phyloP scores from a whole-genome alignment of 2,113 vertebrate genomes.

The Seriola rivoliana region DNA sequence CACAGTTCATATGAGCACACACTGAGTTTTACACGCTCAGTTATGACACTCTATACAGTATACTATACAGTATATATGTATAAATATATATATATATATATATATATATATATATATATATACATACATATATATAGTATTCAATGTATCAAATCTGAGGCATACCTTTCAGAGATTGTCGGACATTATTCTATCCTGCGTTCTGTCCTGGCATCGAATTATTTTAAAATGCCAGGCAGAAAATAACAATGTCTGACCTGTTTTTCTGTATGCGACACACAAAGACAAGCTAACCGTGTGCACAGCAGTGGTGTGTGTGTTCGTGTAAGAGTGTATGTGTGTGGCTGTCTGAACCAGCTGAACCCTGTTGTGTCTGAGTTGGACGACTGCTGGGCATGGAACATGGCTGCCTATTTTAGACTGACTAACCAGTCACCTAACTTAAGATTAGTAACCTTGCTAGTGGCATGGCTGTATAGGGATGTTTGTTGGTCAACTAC shows the following conservation, averaged over 20 bases:
- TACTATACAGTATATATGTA: too few relatives aligned
- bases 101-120: too few relatives aligned
- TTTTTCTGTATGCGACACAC: constrained; percentile 30
- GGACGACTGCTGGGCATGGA: background rate
- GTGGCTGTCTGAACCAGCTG: constrained; percentile 11
- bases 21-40: background rate
- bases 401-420: constrained; percentile 11
- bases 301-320: constrained; percentile 25
- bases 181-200: background rate
- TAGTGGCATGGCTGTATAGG: background rate
- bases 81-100: too few relatives aligned
- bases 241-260: constrained; percentile 34
- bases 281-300: constrained; percentile 31
- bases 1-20: constrained; percentile 18
- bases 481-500: background rate
- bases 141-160: background rate
- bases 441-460: background rate
- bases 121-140: too few relatives aligned
- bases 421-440: background rate
- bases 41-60: background rate
- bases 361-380: constrained; percentile 44
- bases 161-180: background rate
- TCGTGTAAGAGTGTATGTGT: constrained; percentile 35
- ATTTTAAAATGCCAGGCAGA: background rate
- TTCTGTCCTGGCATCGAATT: background rate